phyloP scores from a whole-genome alignment of 2,888 invertebrate genomes.

The Epinotia nisella region DNA sequence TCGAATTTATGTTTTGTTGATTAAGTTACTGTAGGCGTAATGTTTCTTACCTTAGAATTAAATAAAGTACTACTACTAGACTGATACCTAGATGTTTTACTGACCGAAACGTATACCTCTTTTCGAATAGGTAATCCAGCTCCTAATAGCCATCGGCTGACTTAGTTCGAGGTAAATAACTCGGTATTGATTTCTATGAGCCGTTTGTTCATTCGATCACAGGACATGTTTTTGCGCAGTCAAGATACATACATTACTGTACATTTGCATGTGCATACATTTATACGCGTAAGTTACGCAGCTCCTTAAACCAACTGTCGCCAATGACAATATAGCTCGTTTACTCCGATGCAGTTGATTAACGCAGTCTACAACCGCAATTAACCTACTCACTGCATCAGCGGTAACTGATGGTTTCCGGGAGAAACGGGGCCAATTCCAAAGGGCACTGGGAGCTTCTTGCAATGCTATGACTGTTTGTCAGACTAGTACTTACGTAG shows the following conservation, averaged over 20 bases:
- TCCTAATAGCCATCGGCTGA: not conserved
- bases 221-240: not conserved
- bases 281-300: not conserved
- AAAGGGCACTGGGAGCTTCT: constrained; percentile 47
- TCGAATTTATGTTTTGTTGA: constrained; percentile 18
- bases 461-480: not conserved
- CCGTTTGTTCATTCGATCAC: not conserved
- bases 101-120: not conserved
- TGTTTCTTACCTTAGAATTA: constrained; percentile 11
- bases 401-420: constrained; percentile 64
- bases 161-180: constrained; percentile 7
- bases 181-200: not conserved
- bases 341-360: constrained; percentile 29
- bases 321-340: constrained; percentile 17
- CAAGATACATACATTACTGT: not conserved
- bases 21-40: constrained; percentile 6
- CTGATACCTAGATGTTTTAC: constrained; percentile 4
- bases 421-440: constrained; percentile 63
- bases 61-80: constrained; percentile 14
- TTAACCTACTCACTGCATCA: constrained; percentile 46
- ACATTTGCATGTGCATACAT: not conserved
- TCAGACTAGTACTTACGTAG: not conserved
- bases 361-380: constrained; percentile 33
- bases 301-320: constrained; percentile 8
- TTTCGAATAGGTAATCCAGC: not conserved